Evolutionary conservation across 2,888 invertebrate genomes (phyloP).

Genomic region (Ceramica pisi): DNA sequence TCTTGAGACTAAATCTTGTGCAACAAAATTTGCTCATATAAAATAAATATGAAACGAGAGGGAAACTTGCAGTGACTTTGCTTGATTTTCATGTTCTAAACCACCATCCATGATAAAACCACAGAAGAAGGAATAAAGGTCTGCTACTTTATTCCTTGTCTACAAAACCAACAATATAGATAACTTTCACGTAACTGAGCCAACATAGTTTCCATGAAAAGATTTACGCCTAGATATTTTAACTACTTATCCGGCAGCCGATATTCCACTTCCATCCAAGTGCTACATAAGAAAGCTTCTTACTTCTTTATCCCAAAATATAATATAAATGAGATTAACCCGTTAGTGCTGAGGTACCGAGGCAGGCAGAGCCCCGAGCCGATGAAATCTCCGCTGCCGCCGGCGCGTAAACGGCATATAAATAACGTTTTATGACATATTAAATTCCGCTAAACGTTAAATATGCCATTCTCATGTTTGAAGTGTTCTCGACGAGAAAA

Average conservation of each 20-base stretch:
- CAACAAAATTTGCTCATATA: not conserved
- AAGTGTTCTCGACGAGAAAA: conserved; percentile 77
- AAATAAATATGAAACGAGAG: conserved; percentile 4
- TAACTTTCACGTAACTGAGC: not conserved
- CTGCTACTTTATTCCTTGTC: not conserved
- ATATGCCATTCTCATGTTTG: conserved; percentile 84
- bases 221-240: conserved; percentile 48
- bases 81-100: conserved; percentile 8
- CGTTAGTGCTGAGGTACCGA: conserved; percentile 68
- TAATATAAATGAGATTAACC: conserved; percentile 74
- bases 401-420: conserved; percentile 82
- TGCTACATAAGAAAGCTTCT: conserved; percentile 64
- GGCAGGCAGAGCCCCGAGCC: conserved; percentile 65
- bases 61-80: too few species aligned
- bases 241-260: conserved; percentile 48
- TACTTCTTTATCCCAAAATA: conserved; percentile 63
- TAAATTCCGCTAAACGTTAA: conserved; percentile 87
- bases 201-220: conserved; percentile 2
- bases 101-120: not conserved
- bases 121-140: not conserved
- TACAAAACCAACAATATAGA: not conserved
- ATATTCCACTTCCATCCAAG: conserved; percentile 52
- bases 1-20: conserved; percentile 19
- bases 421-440: conserved; percentile 88
- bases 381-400: conserved; percentile 79